Evolutionary conservation across 2,113 vertebrate genomes (phyloP).

Genomic region (Galeopterus variegatus): DNA sequence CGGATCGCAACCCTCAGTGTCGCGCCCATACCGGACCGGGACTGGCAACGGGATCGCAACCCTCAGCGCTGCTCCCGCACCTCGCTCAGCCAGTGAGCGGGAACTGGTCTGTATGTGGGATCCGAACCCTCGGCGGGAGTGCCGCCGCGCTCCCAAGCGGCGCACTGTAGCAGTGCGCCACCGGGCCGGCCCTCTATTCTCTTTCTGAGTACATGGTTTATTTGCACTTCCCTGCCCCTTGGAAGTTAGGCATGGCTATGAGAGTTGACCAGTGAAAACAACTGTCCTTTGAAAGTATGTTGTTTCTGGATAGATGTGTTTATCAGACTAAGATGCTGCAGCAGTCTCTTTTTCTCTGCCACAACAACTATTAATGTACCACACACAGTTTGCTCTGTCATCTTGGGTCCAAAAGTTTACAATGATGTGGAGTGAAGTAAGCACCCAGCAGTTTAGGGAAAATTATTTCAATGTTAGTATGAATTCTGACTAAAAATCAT

Average conservation of each 20-base stretch:
- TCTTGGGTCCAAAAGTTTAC: neutral
- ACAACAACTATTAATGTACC: neutral
- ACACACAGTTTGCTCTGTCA: neutral
- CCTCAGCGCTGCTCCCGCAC: too few species aligned
- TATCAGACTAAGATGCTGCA: neutral
- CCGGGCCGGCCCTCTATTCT: too few species aligned
- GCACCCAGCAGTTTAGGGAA: neutral
- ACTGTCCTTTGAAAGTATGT: neutral
- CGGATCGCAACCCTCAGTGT: too few species aligned
- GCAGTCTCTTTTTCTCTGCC: neutral
- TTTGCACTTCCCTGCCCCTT: neutral
- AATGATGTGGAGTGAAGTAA: neutral
- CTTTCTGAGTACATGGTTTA: neutral
- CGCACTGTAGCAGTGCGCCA: too few species aligned
- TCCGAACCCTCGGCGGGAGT: too few species aligned
- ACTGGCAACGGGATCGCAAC: too few species aligned
- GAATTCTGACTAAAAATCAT: constrained; percentile 36
- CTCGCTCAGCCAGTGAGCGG: too few species aligned
- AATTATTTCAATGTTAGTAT: neutral
- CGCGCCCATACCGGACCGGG: too few species aligned
- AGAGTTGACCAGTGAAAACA: constrained; percentile 6
- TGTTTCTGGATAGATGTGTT: neutral
- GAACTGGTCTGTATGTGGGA: too few species aligned
- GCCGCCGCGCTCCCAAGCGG: too few species aligned
- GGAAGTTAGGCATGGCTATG: neutral